phyloP scores from a whole-genome alignment of 2,888 invertebrate species.

The Eurois occulta region DNA sequence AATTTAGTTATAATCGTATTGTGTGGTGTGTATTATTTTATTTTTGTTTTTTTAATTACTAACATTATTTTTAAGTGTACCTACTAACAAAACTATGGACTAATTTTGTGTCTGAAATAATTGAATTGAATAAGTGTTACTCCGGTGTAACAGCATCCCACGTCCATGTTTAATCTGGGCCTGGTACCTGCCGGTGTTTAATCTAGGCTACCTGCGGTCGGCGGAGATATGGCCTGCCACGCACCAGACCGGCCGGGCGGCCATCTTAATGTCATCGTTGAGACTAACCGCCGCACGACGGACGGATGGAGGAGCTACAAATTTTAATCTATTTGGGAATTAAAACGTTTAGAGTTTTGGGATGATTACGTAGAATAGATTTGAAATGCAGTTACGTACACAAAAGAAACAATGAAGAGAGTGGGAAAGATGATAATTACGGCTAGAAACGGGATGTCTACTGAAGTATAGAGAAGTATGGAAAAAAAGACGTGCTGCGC shows the following conservation, averaged over 20 bases:
- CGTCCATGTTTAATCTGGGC: slow-evolving; percentile 66
- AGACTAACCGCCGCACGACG: slow-evolving; percentile 40
- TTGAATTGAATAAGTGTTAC: too few species aligned
- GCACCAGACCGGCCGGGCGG: slow-evolving; percentile 37
- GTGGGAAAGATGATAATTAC: neutral
- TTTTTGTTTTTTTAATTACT: too few species aligned
- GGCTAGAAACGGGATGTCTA: neutral
- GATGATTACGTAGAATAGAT: neutral
- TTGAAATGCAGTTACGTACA: neutral
- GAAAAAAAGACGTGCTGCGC: neutral
- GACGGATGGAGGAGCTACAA: slow-evolving; percentile 18
- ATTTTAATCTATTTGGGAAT: slow-evolving; percentile 39
- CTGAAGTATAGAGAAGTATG: neutral
- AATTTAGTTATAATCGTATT: too few species aligned
- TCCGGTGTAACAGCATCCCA: slow-evolving; percentile 51
- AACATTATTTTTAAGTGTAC: too few species aligned
- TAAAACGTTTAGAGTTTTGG: slow-evolving; percentile 6
- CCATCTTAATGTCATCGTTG: slow-evolving; percentile 52
- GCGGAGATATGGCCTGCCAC: slow-evolving; percentile 65
- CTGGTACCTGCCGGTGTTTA: slow-evolving; percentile 66
- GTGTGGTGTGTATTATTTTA: too few species aligned
- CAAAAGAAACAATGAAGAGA: too few species aligned
- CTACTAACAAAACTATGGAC: too few species aligned
- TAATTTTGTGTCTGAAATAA: too few species aligned
- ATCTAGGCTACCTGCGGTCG: slow-evolving; percentile 69